Conservation (phyloP, 2,797 vertebrate species). For the Amphiprion clarkii region DNA sequence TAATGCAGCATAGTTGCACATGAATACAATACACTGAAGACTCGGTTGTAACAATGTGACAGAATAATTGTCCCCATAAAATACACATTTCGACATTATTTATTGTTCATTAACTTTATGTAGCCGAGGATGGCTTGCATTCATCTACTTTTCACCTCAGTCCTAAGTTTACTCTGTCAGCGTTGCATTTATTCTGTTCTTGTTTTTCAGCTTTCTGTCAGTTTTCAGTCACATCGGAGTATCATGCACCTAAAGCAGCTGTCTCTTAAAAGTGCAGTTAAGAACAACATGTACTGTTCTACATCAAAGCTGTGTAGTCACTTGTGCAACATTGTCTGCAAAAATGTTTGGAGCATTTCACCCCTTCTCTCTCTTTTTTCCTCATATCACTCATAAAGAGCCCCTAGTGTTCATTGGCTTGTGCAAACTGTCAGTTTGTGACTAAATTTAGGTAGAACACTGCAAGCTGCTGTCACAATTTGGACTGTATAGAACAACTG, state of each 20-base stretch:
- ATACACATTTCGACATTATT: slow-evolving; percentile 2
- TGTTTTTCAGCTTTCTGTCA: not conserved
- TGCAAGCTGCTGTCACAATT: slow-evolving; percentile 18
- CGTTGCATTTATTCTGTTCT: not conserved
- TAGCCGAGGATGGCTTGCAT: not conserved
- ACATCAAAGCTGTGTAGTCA: slow-evolving; percentile 17
- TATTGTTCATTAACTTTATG: slow-evolving; percentile 11
- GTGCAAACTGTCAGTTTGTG: slow-evolving; percentile 31
- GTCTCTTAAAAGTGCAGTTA: slow-evolving; percentile 7
- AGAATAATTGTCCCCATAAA: slow-evolving; percentile 12
- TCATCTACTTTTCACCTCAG: not conserved
- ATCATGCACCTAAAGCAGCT: not conserved
- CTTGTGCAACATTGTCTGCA: slow-evolving; percentile 13
- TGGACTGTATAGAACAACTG: not conserved
- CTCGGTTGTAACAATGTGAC: slow-evolving; percentile 1
- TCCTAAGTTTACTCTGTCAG: not conserved
- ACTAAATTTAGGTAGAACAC: slow-evolving; percentile 8
- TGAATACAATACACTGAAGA: slow-evolving; percentile 4
- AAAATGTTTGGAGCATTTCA: slow-evolving; percentile 17
- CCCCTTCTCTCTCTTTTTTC: not conserved
- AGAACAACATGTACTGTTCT: not conserved
- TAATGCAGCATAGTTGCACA: slow-evolving; percentile 19
- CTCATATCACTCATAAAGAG: slow-evolving; percentile 7
- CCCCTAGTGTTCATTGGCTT: not conserved
- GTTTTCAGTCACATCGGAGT: not conserved